These are phyloP conservation scores for Drosophila siamana DNA, from an alignment of 2,888 invertebrate species.

Conservation along the genomic window DNA sequence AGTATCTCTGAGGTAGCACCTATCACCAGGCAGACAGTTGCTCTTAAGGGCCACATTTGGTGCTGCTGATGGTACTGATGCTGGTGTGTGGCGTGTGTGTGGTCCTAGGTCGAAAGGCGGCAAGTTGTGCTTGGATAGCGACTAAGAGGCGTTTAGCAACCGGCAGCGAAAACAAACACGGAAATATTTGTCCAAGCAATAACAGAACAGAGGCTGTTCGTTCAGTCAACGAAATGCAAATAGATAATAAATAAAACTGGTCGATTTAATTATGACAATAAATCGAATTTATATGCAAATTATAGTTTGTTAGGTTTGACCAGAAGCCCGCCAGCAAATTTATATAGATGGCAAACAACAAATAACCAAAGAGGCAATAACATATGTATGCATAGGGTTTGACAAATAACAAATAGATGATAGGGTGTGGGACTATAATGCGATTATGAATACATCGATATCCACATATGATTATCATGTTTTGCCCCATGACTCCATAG, in stretches of 20 bases:
- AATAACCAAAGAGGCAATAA: neutral
- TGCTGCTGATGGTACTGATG: no score
- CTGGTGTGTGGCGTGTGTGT: constrained; percentile 32
- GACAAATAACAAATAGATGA: constrained; percentile 22
- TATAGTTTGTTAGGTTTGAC: constrained; percentile 27
- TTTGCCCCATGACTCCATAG: neutral
- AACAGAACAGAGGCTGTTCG: constrained; percentile 17
- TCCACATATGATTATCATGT: constrained; percentile 3
- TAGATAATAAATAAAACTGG: constrained; percentile 70
- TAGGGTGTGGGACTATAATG: constrained; percentile 60
- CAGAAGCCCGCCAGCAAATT: constrained; percentile 26
- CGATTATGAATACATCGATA: constrained; percentile 43
- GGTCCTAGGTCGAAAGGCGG: constrained; percentile 46
- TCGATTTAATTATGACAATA: constrained; percentile 74
- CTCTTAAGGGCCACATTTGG: constrained; percentile 1
- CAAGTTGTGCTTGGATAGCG: constrained; percentile 12
- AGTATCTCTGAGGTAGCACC: neutral
- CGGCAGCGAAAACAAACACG: constrained; percentile 52
- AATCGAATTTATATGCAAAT: constrained; percentile 72
- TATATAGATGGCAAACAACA: constrained; percentile 27
- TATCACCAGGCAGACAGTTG: constrained; percentile 4
- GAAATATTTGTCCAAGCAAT: constrained; percentile 56
- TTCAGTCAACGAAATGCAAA: constrained; percentile 55
- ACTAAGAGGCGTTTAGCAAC: constrained; percentile 23
- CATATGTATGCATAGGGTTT: neutral